Base-by-base conservation (phyloP, 2,888 invertebrate species). In the Cotesia congregata region DNA sequence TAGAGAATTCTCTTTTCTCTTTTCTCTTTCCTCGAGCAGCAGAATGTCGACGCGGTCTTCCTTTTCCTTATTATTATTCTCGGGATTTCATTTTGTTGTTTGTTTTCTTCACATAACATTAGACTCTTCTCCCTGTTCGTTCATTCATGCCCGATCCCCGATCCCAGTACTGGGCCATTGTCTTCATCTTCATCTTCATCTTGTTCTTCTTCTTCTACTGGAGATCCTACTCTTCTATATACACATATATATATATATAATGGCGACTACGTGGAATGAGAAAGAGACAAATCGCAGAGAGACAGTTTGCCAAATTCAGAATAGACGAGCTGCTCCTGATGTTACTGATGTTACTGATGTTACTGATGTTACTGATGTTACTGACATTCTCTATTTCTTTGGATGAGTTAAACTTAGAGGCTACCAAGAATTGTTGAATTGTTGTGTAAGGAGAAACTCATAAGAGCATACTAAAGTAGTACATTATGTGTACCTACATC, bases 1-100 rank as follows among this genome's bases (percentile, higher is more conserved):
- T 83, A 83, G 83, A 30, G 30, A 30, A 30, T 30, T 30, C 30
- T 30, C 3, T 30, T 30, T 30, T 30, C 30, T 30, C 30, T 30
- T 30, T 4, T 30, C 80, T 12, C 61, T 17, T 17, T 72, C 9
- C 62, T 60, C n/a, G 72, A 30, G 41, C 68, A 68, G 68, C 15
- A 39, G 17, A 40, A 41, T 50, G 50, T 12, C 50, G 12, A 41
- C 41, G 68, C 40, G 73, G 60, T 62, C 62, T 64, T 72, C 17
- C 62, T 64, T 9, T 9, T 69, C 17, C 15, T 71, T 71, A n/a
- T 6, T 15, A 15, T 62, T 39, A 30, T 30, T 39, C 12, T 61
- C 60, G 12, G 12, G n/a, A 62, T 39, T 9, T 38, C 17, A 59
- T 20, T 67, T 39, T 67, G 12, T 39, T 38, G 38, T 68, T 40